phyloP scores from a whole-genome alignment of 2,797 vertebrate species.

The Arnoldichthys spilopterus region DNA sequence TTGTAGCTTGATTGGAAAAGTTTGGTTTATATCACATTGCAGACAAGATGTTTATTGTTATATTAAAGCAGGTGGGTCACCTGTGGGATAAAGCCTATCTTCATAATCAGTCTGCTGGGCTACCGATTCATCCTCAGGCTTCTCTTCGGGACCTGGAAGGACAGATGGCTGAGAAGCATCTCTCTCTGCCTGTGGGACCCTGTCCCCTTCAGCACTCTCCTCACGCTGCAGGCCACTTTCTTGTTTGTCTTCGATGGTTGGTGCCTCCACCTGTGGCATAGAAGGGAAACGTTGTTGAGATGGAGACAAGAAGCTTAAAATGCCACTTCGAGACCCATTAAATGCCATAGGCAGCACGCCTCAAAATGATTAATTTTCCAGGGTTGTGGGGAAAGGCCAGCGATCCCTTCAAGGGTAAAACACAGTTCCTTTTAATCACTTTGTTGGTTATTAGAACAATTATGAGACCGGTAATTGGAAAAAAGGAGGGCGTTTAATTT shows the following conservation, averaged over 20 bases:
- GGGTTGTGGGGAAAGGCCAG: conserved; percentile 32
- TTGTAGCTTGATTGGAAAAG: not conserved
- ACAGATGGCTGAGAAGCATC: conserved; percentile 1
- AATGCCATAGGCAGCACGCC: conserved; percentile 38
- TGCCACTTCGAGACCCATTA: conserved; percentile 40
- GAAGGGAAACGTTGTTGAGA: conserved; percentile 15
- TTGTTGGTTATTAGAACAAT: conserved; percentile 49
- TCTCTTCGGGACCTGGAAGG: conserved; percentile 8
- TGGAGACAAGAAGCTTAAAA: conserved; percentile 37
- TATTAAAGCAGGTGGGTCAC: conserved; percentile 22
- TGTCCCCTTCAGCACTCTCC: conserved; percentile 9
- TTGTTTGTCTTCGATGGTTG: conserved; percentile 34
- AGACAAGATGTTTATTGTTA: not conserved
- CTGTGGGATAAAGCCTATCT: conserved; percentile 13
- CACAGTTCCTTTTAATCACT: conserved; percentile 38
- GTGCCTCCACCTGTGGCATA: conserved; percentile 64
- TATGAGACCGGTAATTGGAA: conserved; percentile 47
- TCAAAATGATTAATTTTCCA: conserved; percentile 41
- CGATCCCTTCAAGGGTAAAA: conserved; percentile 28
- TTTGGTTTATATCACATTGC: not conserved
- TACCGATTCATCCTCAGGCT: conserved; percentile 2
- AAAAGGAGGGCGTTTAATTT: conserved; percentile 41
- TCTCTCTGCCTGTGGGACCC: conserved; percentile 33
- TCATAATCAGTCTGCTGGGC: conserved; percentile 34
- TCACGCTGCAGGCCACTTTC: conserved; percentile 3